A percentile compares a stretch with the other conserved stretches of the same genome.
Evolutionary conservation across 2,888 invertebrate species (phyloP).

Genomic region (Cataglyphis altisquamis): DNA sequence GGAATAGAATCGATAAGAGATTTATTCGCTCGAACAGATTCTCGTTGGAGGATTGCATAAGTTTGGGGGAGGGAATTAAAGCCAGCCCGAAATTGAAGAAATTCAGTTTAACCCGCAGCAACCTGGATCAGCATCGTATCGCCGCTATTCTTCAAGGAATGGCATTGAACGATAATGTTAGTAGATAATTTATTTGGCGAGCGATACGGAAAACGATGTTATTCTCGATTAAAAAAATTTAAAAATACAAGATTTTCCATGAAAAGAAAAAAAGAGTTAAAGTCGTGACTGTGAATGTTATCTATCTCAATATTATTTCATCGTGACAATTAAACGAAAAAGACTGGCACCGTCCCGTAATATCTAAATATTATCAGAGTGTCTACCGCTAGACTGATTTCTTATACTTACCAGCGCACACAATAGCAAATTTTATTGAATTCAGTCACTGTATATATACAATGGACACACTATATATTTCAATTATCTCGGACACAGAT

Average conservation of each 20-base stretch:
- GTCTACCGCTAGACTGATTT: no score
- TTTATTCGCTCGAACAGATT: slow-evolving; percentile 81
- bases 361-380: no score
- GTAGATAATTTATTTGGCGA: slow-evolving; percentile 41
- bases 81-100: slow-evolving; percentile 86
- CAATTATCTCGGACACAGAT: slow-evolving; percentile 79
- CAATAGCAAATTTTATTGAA: background rate
- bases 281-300: background rate
- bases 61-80: slow-evolving; percentile 87
- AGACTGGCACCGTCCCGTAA: background rate
- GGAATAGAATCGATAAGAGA: slow-evolving; percentile 4
- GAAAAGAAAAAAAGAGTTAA: background rate
- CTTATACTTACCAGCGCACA: background rate
- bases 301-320: background rate
- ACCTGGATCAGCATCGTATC: slow-evolving; percentile 88
- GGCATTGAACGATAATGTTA: slow-evolving; percentile 86
- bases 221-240: background rate
- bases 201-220: background rate
- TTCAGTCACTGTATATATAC: background rate
- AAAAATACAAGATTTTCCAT: background rate
- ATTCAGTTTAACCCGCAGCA: slow-evolving; percentile 89
- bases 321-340: background rate
- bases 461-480: background rate
- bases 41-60: slow-evolving; percentile 88
- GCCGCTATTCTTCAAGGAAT: slow-evolving; percentile 88